Base-by-base conservation (phyloP, 2,113 vertebrate genomes). In the Edolisoma coerulescens region DNA sequence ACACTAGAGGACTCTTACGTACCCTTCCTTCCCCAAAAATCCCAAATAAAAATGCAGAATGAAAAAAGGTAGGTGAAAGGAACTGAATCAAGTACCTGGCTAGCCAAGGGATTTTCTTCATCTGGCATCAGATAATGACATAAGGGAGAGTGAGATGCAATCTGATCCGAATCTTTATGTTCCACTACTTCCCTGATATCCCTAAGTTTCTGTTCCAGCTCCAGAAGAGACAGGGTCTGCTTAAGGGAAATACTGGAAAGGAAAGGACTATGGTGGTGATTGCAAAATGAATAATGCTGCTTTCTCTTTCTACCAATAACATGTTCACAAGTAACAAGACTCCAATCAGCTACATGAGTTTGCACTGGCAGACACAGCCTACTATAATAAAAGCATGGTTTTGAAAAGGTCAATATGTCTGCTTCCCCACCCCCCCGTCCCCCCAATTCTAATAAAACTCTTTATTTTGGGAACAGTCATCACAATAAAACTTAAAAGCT, bases 91-190 rank as follows among this genome's bases (percentile, higher is more conserved):
- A 70, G 30, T 93, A 99, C 99, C 99, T 99, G 99, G 56, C 98
- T 97, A n/a, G 98, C 98, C 63, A 99, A 97, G 4, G 98, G 98
- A 70, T 98, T 98, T 97, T 99, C 99, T 90, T 99, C 99, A 92
- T 99, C 99, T 41, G 99, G 98, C 98, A 99, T 98, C 98, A 99
- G 97, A 96, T 99, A 99, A 89, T 98, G 98, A 93, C 98, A 98
- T 61, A 99, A 97, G 9, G 98, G 94, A 50, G 97, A 98, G 84
- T 78, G 95, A 96, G 95, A 83, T 47, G 41, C 93, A 84, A 84
- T 83, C 42, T 93, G 95, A 16, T 97, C 92, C 17, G 69, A 89
- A 85, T 98, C 79, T 53, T 83, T 94, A 82, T 93, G 95, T 95
- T 99, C 99, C 90, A 99, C 98, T 76, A 98, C 96, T 18, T 97